Conservation (phyloP, 2,797 vertebrate genomes). For the Enteromius treurensis region DNA sequence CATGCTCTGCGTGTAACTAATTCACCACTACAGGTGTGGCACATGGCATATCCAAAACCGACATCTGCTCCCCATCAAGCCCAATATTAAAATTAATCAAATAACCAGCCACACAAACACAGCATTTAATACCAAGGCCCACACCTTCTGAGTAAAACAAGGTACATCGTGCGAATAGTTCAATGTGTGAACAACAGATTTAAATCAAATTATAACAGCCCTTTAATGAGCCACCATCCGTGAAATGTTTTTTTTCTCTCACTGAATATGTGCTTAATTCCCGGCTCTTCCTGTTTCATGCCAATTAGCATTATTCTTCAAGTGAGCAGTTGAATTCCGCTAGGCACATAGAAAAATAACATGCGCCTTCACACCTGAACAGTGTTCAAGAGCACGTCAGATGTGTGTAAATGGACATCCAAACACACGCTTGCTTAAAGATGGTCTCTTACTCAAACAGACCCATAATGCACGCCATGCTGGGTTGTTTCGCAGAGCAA, state of each 20-base stretch:
- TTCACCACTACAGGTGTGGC: conserved; percentile 51
- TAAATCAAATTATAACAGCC: conserved; percentile 9
- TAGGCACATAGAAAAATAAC: conserved; percentile 56
- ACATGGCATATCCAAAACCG: conserved; percentile 33
- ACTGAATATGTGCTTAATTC: conserved; percentile 5
- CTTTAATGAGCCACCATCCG: conserved; percentile 23
- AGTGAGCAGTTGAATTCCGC: conserved; percentile 55
- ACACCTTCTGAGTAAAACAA: conserved; percentile 2
- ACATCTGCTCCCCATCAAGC: conserved; percentile 51
- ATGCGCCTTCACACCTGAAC: conserved; percentile 64
- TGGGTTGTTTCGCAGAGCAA: conserved; percentile 22
- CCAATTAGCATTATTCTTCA: conserved; percentile 74
- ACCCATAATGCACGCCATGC: conserved; percentile 4
- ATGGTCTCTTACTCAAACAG: background rate
- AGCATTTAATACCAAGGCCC: background rate
- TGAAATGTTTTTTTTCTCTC: background rate
- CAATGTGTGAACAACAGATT: conserved; percentile 11
- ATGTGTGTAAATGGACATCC: conserved; percentile 36
- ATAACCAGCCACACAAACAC: conserved; percentile 11
- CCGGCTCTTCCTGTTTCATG: conserved; percentile 35
- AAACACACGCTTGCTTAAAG: conserved; percentile 18
- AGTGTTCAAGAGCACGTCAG: conserved; percentile 53
- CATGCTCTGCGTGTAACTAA: conserved; percentile 42
- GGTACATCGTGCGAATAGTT: background rate
- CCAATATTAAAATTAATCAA: conserved; percentile 15